These are phyloP conservation scores for Ruditapes philippinarum DNA, from an alignment of 1,140 invertebrate genomes.

Conservation along the genomic window DNA sequence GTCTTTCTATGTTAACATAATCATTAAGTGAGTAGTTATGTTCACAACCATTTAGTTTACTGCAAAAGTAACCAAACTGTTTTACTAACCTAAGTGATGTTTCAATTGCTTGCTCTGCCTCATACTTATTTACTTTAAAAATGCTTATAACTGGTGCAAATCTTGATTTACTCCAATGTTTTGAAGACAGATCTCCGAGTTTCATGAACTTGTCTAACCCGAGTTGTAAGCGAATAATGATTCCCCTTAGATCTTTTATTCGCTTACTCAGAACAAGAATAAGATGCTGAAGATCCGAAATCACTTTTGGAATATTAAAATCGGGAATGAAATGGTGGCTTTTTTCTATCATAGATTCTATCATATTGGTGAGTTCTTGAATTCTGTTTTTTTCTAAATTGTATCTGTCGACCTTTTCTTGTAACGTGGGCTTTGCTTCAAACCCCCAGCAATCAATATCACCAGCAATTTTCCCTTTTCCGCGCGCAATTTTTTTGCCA, in stretches of 20 bases:
- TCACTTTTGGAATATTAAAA: neutral
- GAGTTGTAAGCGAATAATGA: neutral
- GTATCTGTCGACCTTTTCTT: neutral
- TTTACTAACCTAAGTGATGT: neutral
- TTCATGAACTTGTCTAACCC: conserved; percentile 36
- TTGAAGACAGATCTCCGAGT: neutral
- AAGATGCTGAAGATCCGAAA: no score
- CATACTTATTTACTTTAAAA: conserved; percentile 14
- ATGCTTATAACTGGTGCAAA: conserved; percentile 25
- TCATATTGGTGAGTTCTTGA: neutral
- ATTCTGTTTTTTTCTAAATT: neutral
- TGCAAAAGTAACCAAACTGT: neutral
- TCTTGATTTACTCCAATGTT: neutral
- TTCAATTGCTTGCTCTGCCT: conserved; percentile 13
- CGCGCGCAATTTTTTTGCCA: conserved; percentile 13
- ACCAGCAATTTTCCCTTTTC: conserved; percentile 6
- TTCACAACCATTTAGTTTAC: neutral
- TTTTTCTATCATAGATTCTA: neutral
- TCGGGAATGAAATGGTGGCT: neutral
- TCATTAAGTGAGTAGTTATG: neutral
- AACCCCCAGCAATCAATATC: conserved; percentile 32
- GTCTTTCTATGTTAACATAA: neutral
- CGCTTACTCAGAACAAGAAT: neutral
- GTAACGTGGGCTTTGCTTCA: neutral
- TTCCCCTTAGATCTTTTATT: neutral